Evolutionary conservation across 2,888 invertebrate genomes (phyloP).

Genomic region (Cerastis rubricosa): DNA sequence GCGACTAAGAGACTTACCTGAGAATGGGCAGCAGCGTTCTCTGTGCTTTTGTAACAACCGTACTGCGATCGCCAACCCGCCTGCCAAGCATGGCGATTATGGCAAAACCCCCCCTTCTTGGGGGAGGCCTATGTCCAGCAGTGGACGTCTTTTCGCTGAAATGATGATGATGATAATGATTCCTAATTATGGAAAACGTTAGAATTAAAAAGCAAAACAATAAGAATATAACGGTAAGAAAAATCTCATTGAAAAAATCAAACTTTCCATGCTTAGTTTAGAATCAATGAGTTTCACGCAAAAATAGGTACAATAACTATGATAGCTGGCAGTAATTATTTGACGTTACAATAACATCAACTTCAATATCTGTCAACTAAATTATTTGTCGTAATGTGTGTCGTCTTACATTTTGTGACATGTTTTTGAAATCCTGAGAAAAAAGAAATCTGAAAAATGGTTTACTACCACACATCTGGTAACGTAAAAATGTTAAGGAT

Average conservation of each 20-base stretch:
- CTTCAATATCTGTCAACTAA: constrained; percentile 68
- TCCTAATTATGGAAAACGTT: too few species aligned
- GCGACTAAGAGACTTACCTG: too few species aligned
- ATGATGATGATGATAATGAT: too few species aligned
- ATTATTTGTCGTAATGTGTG: constrained; percentile 75
- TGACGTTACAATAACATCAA: neutral
- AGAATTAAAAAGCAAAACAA: too few species aligned
- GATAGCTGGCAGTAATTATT: constrained; percentile 35
- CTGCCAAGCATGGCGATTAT: too few species aligned
- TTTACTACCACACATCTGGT: constrained; percentile 84
- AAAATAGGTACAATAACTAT: neutral
- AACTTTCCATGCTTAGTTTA: constrained; percentile 14
- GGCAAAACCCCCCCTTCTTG: too few species aligned
- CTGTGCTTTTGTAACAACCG: too few species aligned
- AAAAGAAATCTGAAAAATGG: constrained; percentile 77
- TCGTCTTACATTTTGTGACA: constrained; percentile 73
- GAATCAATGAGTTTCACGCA: constrained; percentile 28
- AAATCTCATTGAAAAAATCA: neutral
- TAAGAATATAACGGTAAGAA: too few species aligned
- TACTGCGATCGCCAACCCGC: too few species aligned
- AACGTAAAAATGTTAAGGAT: constrained; percentile 84
- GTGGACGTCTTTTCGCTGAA: too few species aligned
- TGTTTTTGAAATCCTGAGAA: constrained; percentile 67
- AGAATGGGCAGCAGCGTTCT: too few species aligned
- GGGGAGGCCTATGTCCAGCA: too few species aligned